Evolutionary conservation across 2,113 vertebrate species (phyloP).

Genomic region (Solea solea): DNA sequence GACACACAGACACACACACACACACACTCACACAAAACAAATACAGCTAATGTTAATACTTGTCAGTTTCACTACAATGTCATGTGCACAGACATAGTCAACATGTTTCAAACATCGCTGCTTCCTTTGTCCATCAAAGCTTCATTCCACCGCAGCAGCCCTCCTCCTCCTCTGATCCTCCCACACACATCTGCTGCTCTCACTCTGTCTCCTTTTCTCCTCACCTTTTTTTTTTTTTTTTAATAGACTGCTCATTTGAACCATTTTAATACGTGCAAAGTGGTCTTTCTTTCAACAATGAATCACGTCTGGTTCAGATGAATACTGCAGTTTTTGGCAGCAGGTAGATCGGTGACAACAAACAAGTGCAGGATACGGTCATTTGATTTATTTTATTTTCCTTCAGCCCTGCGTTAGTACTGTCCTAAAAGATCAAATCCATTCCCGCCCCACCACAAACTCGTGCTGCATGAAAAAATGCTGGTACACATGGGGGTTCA

Average conservation of each 20-base stretch:
- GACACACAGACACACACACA: neutral
- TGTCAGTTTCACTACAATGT: conserved; percentile 23
- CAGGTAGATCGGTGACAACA: neutral
- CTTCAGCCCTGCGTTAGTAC: neutral
- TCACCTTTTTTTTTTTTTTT: conserved; percentile 33
- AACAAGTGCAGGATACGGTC: neutral
- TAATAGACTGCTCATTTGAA: conserved; percentile 20
- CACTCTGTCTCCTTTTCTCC: conserved; percentile 30
- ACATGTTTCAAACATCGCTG: conserved; percentile 37
- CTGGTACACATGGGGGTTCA: too few relatives aligned
- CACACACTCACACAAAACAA: neutral
- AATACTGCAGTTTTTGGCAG: conserved; percentile 2
- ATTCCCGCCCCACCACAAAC: neutral
- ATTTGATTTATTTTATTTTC: too few relatives aligned
- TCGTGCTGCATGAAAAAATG: neutral
- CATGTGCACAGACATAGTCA: conserved; percentile 19
- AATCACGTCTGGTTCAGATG: neutral
- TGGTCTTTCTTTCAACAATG: neutral
- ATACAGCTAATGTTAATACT: neutral
- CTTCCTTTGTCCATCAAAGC: conserved; percentile 49
- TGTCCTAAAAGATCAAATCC: conserved; percentile 7
- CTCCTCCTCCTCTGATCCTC: conserved; percentile 56
- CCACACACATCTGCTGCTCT: conserved; percentile 72
- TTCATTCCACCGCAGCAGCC: conserved; percentile 15
- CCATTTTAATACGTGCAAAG: conserved; percentile 1